Base-by-base conservation (phyloP, 2,797 vertebrate species). In the Astyanax mexicanus region DNA sequence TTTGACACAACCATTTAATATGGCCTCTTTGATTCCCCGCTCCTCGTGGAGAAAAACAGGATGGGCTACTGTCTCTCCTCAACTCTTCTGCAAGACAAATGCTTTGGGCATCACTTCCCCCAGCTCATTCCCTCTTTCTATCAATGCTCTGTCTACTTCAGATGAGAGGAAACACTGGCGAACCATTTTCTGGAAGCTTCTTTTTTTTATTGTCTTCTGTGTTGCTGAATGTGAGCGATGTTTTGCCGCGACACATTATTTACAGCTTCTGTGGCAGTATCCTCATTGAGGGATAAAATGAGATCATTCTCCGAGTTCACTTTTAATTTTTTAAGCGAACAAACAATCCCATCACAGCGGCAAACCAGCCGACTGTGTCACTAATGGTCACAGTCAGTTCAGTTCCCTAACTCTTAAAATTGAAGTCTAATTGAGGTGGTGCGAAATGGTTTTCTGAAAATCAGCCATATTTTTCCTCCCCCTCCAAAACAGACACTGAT, bases 1-100 rank as follows among this genome's bases (percentile, higher is more conserved):
- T 82, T 71, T 82, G 75, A 83, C 74, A 80, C 78, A 69, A 78
- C 77, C 78, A 74, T 83, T 82, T 85, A 76, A 83, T 81, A 78
- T 74, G 69, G 74, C 75, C 72, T 80, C 60, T 83, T 85, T 83
- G 77, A 80, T 81, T 83, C 81, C 77, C 69, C 68, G 54, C 69
- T 77, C 67, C 75, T 77, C 29, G 68, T 37, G 54, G 71, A 72
- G 73, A 71, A 71, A 67, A 51, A 80, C 66, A 66, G 23, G 62
- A 77, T 38, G 37, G 44, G 72, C 52, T 74, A 65, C 67, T 75
- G 35, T 61, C 69, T 61, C 69, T 78, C 45, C 23, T 32, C 42
- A 13, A 49, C 25, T 52, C 54, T 75, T 74, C 45, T 54, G 29
- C 54, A 77, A 77, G 74, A 82, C 64, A 37, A 64, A 76, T 82